Conservation (phyloP, 2,113 vertebrate genomes). For the Phalacrocorax brasilianus region DNA sequence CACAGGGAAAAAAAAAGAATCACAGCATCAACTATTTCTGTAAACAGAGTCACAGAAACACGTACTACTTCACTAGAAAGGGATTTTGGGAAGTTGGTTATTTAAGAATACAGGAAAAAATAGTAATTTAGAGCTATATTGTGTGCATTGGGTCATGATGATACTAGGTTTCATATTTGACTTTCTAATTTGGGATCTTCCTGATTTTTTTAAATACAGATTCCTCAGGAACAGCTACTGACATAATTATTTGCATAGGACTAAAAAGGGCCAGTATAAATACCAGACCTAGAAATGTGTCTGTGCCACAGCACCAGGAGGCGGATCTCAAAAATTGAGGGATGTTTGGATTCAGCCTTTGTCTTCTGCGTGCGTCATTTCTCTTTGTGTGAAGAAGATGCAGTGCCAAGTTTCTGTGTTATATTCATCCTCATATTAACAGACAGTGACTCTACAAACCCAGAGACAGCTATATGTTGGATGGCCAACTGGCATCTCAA, state of each 20-base stretch:
- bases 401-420: neutral
- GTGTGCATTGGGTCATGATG: neutral
- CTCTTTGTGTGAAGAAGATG: neutral
- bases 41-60: constrained; percentile 12
- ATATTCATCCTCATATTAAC: neutral
- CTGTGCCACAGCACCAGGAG: neutral
- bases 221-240: constrained; percentile 27
- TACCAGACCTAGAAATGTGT: neutral
- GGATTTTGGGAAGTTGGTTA: constrained; percentile 20
- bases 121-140: constrained; percentile 41
- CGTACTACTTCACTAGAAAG: neutral
- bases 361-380: neutral
- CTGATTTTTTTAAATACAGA: constrained; percentile 28
- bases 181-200: constrained; percentile 40
- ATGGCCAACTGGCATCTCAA: neutral
- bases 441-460: neutral
- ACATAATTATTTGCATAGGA: constrained; percentile 25
- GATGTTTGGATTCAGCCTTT: neutral
- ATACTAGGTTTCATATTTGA: constrained; percentile 49
- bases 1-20: neutral
- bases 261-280: constrained; percentile 19
- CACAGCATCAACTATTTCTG: constrained; percentile 17
- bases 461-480: neutral
- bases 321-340: neutral
- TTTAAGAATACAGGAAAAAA: constrained; percentile 18